These are phyloP conservation scores for Phylloscopus trochiloides DNA, from an alignment of 2,113 vertebrate species.

Conservation along the genomic window DNA sequence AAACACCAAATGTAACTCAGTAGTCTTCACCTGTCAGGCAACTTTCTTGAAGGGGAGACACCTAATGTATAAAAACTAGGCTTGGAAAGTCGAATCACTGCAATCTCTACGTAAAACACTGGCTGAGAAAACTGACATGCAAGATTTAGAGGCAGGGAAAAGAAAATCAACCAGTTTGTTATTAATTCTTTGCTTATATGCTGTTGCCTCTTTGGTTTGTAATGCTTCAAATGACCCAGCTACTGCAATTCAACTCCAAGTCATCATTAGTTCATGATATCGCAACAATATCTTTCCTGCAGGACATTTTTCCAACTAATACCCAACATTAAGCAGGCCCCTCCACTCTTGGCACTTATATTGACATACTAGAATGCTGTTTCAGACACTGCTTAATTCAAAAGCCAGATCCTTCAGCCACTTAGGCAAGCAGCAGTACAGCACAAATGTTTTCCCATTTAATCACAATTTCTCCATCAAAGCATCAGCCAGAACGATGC, in stretches of 20 bases:
- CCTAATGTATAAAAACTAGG: background rate
- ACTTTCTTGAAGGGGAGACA: background rate
- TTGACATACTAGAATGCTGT: background rate
- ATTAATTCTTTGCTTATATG: background rate
- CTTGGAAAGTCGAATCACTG: background rate
- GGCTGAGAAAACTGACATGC: background rate
- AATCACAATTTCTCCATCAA: background rate
- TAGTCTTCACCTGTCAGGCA: background rate
- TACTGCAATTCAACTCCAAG: background rate
- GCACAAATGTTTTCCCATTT: background rate
- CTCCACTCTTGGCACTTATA: background rate
- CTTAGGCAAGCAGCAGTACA: background rate
- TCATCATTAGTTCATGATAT: background rate
- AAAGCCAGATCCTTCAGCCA: background rate
- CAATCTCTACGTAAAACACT: background rate
- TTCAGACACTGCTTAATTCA: background rate
- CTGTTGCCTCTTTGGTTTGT: background rate
- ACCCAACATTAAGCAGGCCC: background rate
- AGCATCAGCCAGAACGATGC: background rate
- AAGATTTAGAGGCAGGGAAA: background rate
- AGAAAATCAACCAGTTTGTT: background rate
- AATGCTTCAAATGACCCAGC: background rate
- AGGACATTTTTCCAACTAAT: background rate
- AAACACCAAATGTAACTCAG: background rate
- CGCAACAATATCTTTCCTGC: background rate